Conservation (phyloP, 2,888 invertebrate genomes). For the Syrista parreyssii region DNA sequence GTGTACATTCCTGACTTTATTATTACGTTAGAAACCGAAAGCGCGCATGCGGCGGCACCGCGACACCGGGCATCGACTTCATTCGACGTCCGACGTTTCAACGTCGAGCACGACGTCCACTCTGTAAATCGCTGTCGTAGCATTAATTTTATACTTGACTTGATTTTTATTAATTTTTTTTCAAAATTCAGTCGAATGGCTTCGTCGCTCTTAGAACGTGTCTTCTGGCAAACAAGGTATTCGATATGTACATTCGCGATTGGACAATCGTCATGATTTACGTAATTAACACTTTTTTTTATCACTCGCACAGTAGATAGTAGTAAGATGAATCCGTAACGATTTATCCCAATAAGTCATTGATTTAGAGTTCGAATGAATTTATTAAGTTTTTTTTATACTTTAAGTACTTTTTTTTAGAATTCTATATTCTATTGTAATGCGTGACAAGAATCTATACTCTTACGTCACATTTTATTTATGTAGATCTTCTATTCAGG, state of each 20-base stretch:
- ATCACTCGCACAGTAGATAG: no score
- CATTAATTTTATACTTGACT: constrained; percentile 7
- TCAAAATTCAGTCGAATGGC: constrained; percentile 35
- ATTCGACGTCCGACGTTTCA: constrained; percentile 48
- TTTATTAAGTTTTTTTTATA: neutral
- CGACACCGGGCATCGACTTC: constrained; percentile 40
- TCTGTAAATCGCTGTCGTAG: constrained; percentile 7
- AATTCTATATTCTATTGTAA: neutral
- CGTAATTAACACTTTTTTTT: no score
- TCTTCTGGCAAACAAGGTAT: no score
- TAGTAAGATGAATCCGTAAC: neutral
- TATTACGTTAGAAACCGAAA: constrained; percentile 28
- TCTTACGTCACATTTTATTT: neutral
- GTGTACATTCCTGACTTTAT: constrained; percentile 2
- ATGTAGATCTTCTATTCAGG: neutral
- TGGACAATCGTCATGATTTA: no score
- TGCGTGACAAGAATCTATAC: neutral
- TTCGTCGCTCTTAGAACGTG: constrained; percentile 28
- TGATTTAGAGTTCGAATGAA: neutral
- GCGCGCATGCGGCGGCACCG: constrained; percentile 41
- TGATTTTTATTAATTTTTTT: constrained; percentile 9
- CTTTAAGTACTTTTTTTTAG: neutral
- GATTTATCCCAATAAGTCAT: neutral
- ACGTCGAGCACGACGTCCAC: constrained; percentile 34
- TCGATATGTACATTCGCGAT: no score